A percentile compares a stretch with the other conserved stretches of the same genome.
Conservation (phyloP, 2,113 vertebrate species). For the Synchiropus splendidus region DNA sequence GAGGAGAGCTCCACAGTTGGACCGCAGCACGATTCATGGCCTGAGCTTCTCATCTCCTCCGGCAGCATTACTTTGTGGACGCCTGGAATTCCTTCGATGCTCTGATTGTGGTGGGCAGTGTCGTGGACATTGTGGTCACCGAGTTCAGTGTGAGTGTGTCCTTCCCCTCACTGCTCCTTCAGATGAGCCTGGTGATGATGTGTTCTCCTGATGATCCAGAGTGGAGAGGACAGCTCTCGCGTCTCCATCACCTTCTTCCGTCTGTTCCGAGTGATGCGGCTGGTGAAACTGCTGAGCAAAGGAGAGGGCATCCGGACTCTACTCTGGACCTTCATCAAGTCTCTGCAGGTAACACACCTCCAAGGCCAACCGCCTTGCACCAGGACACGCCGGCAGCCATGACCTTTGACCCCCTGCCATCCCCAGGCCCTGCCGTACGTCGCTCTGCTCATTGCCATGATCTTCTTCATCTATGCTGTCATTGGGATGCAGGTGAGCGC, state of each 20-base stretch:
- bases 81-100: conserved; percentile 94
- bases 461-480: conserved; percentile 93
- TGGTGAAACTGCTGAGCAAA: conserved; percentile 95
- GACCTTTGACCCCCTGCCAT: background rate
- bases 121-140: conserved; percentile 87
- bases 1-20: conserved; percentile 1
- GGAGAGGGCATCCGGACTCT: conserved; percentile 95
- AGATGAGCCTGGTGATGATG: no score
- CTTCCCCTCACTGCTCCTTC: background rate
- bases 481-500: conserved; percentile 83
- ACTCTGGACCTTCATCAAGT: conserved; percentile 98
- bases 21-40: no score
- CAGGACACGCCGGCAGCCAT: background rate
- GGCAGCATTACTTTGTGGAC: conserved; percentile 84
- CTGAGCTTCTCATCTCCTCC: background rate
- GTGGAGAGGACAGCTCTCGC: conserved; percentile 86
- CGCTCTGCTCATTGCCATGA: conserved; percentile 88
- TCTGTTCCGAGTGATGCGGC: conserved; percentile 95
- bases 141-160: conserved; percentile 82
- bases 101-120: conserved; percentile 89
- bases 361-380: no score
- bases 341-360: conserved; percentile 78
- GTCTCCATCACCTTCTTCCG: conserved; percentile 99
- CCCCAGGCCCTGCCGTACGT: conserved; percentile 82
- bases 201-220: no score